Conservation (phyloP, 2,797 vertebrate species). For the Catamblyrhynchus diadema region DNA sequence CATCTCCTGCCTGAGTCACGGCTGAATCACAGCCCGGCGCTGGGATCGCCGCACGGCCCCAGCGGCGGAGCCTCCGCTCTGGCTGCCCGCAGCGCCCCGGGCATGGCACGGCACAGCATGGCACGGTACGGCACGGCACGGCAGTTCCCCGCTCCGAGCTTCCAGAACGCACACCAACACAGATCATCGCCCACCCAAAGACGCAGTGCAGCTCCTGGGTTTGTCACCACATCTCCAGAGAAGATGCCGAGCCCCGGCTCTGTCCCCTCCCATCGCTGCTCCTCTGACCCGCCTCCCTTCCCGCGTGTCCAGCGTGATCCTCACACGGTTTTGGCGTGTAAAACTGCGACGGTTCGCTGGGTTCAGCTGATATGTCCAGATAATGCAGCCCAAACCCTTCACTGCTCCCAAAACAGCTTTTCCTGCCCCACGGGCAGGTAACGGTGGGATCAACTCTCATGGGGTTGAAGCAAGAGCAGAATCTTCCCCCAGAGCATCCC, state of each 20-base stretch:
- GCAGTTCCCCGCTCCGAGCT: neutral
- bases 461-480: too few relatives aligned
- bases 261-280: neutral
- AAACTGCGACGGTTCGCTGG: fast-evolving
- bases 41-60: neutral
- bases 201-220: neutral
- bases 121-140: fast-evolving
- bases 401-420: neutral
- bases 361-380: neutral
- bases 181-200: fast-evolving
- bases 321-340: neutral
- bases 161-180: fast-evolving
- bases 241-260: neutral
- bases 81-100: neutral
- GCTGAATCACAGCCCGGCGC: neutral
- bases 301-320: neutral
- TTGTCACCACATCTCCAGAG: fast-evolving
- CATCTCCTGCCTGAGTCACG: neutral
- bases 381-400: neutral
- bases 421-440: neutral
- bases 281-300: neutral
- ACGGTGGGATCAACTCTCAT: too few relatives aligned
- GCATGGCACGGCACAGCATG: fast-evolving
- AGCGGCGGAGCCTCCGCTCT: neutral
- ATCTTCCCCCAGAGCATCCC: too few relatives aligned